Conservation (phyloP, 2,797 vertebrate genomes). For the Microtus obscurus region DNA sequence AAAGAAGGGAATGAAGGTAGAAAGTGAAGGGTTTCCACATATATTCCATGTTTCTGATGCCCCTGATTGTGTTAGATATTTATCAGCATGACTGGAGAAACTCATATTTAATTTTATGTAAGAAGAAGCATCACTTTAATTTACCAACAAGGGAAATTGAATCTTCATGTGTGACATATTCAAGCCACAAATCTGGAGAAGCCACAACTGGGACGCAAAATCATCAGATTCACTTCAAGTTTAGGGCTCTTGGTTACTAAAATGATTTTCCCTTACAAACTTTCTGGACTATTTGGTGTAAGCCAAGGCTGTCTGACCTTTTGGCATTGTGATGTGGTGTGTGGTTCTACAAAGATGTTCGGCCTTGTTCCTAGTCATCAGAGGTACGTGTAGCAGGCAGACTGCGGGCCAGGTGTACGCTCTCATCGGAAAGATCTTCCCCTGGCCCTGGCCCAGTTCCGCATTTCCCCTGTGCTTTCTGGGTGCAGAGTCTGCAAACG, state of each 20-base stretch:
- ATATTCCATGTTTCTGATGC: neutral
- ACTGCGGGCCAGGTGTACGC: too few species aligned
- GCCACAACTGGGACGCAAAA: neutral
- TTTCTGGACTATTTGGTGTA: neutral
- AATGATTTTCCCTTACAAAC: neutral
- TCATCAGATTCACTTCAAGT: neutral
- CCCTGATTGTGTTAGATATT: neutral
- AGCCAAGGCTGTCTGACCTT: neutral
- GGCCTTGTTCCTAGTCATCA: neutral
- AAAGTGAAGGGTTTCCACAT: neutral
- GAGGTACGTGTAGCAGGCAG: neutral
- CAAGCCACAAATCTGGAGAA: neutral
- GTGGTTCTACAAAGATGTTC: neutral
- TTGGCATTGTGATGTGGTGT: neutral
- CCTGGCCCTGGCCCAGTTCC: neutral
- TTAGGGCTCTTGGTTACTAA: neutral
- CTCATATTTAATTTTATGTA: conserved; percentile 4
- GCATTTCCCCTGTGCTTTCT: neutral
- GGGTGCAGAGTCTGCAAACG: neutral
- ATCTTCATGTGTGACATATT: neutral
- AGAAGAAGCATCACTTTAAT: neutral
- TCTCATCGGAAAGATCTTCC: neutral
- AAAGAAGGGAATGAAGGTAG: neutral
- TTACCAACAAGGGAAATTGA: neutral
- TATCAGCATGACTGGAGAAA: neutral